These are phyloP conservation scores for Paragorgia papillata DNA, from an alignment of 92 coral and sea anemone species.

Conservation along the genomic window DNA sequence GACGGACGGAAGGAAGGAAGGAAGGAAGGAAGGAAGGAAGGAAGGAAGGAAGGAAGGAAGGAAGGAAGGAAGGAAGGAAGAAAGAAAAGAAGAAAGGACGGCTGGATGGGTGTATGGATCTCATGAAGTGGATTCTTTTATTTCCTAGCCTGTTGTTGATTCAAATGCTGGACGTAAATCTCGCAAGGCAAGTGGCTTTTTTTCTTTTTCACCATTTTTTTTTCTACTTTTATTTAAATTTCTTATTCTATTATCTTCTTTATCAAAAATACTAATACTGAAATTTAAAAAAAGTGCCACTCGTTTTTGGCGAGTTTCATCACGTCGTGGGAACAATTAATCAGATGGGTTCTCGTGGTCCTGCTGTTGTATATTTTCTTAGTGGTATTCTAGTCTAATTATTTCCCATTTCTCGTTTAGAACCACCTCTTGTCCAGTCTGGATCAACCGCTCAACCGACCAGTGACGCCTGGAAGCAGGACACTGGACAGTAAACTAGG, in stretches of 20 bases:
- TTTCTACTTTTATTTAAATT: neutral
- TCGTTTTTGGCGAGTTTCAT: too few species aligned
- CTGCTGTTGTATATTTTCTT: neutral
- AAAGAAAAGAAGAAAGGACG: too few species aligned
- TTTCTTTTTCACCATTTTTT: neutral
- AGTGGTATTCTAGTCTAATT: slow-evolving; percentile 16
- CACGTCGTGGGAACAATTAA: too few species aligned
- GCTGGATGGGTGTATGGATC: too few species aligned
- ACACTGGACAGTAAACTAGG: slow-evolving; percentile 67
- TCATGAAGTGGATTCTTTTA: neutral
- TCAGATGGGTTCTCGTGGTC: too few species aligned
- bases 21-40: too few species aligned
- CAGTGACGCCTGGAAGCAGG: slow-evolving; percentile 86
- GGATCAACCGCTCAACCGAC: slow-evolving; percentile 93
- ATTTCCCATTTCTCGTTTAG: neutral
- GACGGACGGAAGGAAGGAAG: too few species aligned
- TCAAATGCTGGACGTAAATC: slow-evolving; percentile 27
- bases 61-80: too few species aligned
- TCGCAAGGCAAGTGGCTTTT: slow-evolving; percentile 5
- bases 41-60: too few species aligned
- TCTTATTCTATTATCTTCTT: neutral
- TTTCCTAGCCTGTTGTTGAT: slow-evolving; percentile 27
- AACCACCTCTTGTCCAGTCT: slow-evolving; percentile 65
- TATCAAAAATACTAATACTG: too few species aligned
- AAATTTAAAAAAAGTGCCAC: too few species aligned